Evolutionary conservation across 2,888 invertebrate genomes (phyloP).

Genomic region (Venusia cambrica): DNA sequence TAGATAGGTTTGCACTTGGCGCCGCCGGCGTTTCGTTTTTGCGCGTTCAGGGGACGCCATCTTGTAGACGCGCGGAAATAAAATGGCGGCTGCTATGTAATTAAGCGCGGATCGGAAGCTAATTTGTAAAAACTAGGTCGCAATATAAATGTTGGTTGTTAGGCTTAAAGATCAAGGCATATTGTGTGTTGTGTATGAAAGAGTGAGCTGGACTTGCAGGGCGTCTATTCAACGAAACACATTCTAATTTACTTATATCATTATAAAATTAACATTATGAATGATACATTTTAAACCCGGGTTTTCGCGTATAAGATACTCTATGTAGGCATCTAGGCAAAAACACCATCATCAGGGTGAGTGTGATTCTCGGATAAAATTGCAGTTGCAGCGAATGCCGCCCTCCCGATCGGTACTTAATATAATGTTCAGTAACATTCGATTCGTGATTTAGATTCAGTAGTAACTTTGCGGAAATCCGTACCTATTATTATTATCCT

Average conservation of each 20-base stretch:
- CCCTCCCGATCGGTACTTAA: no score
- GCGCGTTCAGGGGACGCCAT: slow-evolving; percentile 20
- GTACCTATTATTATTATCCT: no score
- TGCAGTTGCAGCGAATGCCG: no score
- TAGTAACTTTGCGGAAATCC: no score
- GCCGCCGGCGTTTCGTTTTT: slow-evolving; percentile 35
- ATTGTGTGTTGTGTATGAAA: slow-evolving; percentile 78
- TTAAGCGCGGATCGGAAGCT: slow-evolving; percentile 58
- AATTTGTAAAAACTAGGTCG: slow-evolving; percentile 72
- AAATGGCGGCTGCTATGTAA: slow-evolving; percentile 38
- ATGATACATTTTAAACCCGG: no score
- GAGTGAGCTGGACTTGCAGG: slow-evolving; percentile 27
- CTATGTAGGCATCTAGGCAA: no score
- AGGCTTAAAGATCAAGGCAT: slow-evolving; percentile 60
- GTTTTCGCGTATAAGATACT: no score
- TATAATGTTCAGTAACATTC: no score
- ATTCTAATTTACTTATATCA: slow-evolving; percentile 19
- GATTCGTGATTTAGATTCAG: no score
- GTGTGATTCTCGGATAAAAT: no score
- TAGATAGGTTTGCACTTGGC: slow-evolving; percentile 66
- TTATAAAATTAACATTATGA: no score
- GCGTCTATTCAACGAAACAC: slow-evolving; percentile 25
- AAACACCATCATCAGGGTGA: no score
- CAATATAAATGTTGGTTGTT: slow-evolving; percentile 71
- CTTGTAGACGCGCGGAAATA: slow-evolving; percentile 23